These are phyloP conservation scores for Andrena hattorfiana DNA, from an alignment of 2,888 invertebrate species.

Conservation along the genomic window DNA sequence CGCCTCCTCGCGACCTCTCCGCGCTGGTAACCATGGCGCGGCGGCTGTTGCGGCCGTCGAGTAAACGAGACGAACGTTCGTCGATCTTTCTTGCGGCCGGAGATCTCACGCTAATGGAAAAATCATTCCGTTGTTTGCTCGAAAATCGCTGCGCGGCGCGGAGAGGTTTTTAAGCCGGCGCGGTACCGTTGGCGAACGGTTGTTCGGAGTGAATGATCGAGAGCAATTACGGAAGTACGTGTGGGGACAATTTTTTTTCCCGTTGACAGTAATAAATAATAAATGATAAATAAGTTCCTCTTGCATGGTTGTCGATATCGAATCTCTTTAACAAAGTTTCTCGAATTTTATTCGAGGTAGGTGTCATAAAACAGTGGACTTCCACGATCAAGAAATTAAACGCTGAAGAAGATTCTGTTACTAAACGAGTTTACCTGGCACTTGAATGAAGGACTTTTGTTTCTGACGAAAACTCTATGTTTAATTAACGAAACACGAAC, in stretches of 20 bases:
- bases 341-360: too few relatives aligned
- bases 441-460: too few relatives aligned
- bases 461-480: too few relatives aligned
- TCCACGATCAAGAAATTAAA: too few relatives aligned
- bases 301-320: too few relatives aligned
- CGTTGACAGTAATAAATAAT: not conserved
- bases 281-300: too few relatives aligned
- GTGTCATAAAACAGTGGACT: too few relatives aligned
- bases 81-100: slow-evolving; percentile 32
- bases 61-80: slow-evolving; percentile 61
- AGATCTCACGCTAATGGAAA: slow-evolving; percentile 28
- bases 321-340: too few relatives aligned
- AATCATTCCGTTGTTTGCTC: slow-evolving; percentile 22
- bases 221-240: not conserved
- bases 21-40: slow-evolving; percentile 39
- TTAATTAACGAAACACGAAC: too few relatives aligned
- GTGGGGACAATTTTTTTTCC: not conserved
- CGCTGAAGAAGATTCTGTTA: too few relatives aligned
- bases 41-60: slow-evolving; percentile 65
- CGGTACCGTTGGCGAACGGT: slow-evolving; percentile 3
- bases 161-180: not conserved
- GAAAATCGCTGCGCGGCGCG: slow-evolving; percentile 27
- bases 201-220: not conserved
- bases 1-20: not conserved
- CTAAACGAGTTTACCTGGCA: too few relatives aligned